Conservation (phyloP, 2,888 invertebrate species). For the Macrophya alboannulata region DNA sequence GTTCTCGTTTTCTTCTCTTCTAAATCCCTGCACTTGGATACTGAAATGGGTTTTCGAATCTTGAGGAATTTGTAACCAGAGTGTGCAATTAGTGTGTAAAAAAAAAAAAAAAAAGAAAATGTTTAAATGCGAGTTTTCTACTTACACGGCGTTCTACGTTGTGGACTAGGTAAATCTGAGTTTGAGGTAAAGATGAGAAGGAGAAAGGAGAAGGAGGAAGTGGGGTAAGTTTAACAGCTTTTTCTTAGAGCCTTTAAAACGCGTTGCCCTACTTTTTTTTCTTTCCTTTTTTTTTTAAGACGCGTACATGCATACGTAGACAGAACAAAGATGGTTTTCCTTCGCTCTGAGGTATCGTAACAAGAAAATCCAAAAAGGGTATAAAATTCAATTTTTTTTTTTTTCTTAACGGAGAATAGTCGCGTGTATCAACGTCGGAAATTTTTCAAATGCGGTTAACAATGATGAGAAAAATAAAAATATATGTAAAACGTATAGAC, state of each 20-base stretch:
- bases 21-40: too few relatives aligned
- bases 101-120: constrained; percentile 30
- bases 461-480: not conserved
- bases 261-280: constrained; percentile 44
- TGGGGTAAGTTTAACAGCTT: constrained; percentile 23
- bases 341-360: too few relatives aligned
- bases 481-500: not conserved
- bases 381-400: not conserved
- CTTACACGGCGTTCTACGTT: not conserved
- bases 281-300: too few relatives aligned
- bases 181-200: not conserved
- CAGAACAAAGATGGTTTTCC: not conserved
- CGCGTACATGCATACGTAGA: not conserved
- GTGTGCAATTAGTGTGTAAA: constrained; percentile 22
- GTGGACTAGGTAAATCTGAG: constrained; percentile 8
- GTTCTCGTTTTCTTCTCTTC: not conserved
- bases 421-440: not conserved
- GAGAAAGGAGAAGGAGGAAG: not conserved
- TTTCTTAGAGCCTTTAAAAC: constrained; percentile 32
- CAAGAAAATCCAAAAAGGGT: too few relatives aligned
- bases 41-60: not conserved
- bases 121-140: not conserved
- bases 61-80: constrained; percentile 4
- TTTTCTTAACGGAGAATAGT: not conserved
- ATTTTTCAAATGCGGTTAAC: not conserved